Conservation (phyloP, 1,140 invertebrate species). For the Papilio aristodemus region DNA sequence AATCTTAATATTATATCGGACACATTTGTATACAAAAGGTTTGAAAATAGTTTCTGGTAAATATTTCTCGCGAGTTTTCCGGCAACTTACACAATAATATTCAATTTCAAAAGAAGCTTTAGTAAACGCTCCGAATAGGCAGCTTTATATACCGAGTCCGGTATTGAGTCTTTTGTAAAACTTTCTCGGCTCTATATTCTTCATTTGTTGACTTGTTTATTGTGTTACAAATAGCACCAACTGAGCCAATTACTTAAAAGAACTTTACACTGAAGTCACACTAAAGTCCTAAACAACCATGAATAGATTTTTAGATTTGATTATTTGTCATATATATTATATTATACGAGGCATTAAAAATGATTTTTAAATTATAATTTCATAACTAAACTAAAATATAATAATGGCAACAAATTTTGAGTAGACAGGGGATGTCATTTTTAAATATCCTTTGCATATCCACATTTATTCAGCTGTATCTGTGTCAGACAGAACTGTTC, state of each 20-base stretch:
- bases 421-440: too few relatives aligned
- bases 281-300: too few relatives aligned
- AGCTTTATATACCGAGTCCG: background rate
- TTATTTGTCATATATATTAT: too few relatives aligned
- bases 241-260: too few relatives aligned
- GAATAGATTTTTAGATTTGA: too few relatives aligned
- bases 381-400: too few relatives aligned
- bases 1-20: background rate
- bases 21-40: background rate
- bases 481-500: background rate
- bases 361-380: too few relatives aligned
- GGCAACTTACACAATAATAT: constrained; percentile 12
- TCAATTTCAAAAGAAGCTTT: constrained; percentile 15
- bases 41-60: constrained; percentile 4
- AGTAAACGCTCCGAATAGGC: background rate
- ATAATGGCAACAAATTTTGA: too few relatives aligned
- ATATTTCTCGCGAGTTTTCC: constrained; percentile 11
- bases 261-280: too few relatives aligned
- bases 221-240: background rate
- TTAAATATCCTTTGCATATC: too few relatives aligned
- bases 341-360: too few relatives aligned
- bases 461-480: background rate
- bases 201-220: constrained; percentile 6
- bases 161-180: constrained; percentile 16
- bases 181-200: background rate